Evolutionary conservation across 2,888 invertebrate species (phyloP).

Genomic region (Diarsia mendica): DNA sequence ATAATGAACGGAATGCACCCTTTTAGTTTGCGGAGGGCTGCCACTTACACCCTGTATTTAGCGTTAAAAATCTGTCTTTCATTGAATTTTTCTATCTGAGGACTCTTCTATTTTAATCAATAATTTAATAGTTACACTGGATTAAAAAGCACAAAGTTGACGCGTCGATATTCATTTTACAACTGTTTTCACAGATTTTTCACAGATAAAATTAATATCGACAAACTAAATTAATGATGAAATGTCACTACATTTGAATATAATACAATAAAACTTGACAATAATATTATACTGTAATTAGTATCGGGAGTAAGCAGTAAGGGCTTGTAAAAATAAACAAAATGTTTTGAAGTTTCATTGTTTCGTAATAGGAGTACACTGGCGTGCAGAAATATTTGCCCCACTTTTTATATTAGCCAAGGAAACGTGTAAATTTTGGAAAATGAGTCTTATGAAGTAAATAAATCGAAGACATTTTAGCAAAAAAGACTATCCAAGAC

Average conservation of each 20-base stretch:
- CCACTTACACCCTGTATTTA: neutral
- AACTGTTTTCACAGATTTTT: constrained; percentile 43
- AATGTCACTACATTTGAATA: constrained; percentile 66
- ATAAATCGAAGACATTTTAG: neutral
- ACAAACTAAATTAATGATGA: constrained; percentile 56
- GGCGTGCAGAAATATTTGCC: constrained; percentile 42
- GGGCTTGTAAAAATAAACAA: constrained; percentile 20
- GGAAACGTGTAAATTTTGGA: neutral
- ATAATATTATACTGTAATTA: constrained; percentile 52
- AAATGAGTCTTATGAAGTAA: neutral
- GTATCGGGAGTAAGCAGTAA: constrained; percentile 25
- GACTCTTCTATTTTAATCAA: neutral
- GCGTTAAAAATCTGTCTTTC: neutral
- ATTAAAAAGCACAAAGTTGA: constrained; percentile 64
- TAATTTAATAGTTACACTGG: constrained; percentile 38
- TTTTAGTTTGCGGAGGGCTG: too few species aligned
- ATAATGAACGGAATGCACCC: too few species aligned
- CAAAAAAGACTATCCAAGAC: neutral
- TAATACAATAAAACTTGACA: constrained; percentile 53
- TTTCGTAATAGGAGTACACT: constrained; percentile 56
- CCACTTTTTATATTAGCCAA: neutral
- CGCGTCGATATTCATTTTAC: constrained; percentile 63
- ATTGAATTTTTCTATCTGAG: neutral
- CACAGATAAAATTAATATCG: constrained; percentile 57
- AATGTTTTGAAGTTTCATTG: constrained; percentile 71